phyloP scores from a whole-genome alignment of 2,797 vertebrate genomes.

The Morelia viridis region DNA sequence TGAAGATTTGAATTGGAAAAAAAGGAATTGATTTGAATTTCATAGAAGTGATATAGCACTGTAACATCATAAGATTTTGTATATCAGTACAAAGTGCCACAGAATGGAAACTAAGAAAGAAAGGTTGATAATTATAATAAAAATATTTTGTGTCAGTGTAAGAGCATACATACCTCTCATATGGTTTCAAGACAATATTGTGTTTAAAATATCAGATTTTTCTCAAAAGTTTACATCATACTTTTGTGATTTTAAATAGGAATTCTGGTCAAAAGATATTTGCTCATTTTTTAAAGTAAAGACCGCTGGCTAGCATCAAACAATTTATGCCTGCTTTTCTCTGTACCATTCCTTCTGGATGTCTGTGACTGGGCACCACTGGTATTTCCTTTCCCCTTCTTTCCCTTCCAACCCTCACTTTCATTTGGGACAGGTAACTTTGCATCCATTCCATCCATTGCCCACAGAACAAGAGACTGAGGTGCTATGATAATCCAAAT shows the following conservation, averaged over 20 bases:
- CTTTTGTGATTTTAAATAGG: constrained; percentile 39
- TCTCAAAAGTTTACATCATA: constrained; percentile 26
- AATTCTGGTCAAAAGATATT: constrained; percentile 31
- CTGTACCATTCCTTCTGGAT: background rate
- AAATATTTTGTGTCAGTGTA: constrained; percentile 1
- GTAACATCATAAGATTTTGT: background rate
- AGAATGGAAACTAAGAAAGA: too few species aligned
- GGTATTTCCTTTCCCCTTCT: background rate
- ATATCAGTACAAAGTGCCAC: background rate
- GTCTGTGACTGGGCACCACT: constrained; percentile 22
- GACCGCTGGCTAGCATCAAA: constrained; percentile 4
- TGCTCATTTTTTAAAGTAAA: constrained; percentile 3
- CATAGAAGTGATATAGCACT: too few species aligned
- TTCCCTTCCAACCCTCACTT: constrained; percentile 37
- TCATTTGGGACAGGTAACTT: constrained; percentile 43
- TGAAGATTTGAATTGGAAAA: background rate
- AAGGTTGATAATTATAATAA: background rate
- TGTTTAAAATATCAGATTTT: constrained; percentile 32
- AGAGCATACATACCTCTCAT: background rate
- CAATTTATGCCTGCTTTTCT: constrained; percentile 36
- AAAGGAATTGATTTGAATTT: background rate
- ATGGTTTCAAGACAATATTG: background rate
- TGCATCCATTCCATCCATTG: constrained; percentile 47
- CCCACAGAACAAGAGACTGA: constrained; percentile 49
- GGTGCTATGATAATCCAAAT: constrained; percentile 27